Base-by-base conservation (phyloP, 2,113 vertebrate species). In the Siniperca knerii region DNA sequence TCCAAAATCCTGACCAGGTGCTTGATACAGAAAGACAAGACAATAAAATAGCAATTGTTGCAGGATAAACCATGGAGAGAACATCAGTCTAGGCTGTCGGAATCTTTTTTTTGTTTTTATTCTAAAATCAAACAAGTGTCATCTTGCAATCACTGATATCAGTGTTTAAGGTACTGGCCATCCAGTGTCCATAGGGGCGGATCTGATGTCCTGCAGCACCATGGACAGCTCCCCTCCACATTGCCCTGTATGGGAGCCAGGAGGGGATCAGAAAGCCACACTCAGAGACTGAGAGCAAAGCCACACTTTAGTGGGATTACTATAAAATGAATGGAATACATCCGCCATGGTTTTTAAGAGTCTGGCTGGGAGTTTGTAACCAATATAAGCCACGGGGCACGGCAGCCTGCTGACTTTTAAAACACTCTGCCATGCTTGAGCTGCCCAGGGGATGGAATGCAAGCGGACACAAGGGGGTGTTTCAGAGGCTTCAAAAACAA, bases 371-470 rank as follows among this genome's bases (percentile, higher is more conserved):
- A 89, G 84, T 87, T 85, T 84, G 88, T 91, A 89, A 91, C 88
- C 90, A 93, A 82, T 80, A 81, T 66, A 78, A 92, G 85, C 85
- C 87, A 89, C 58, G 8, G 80, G 90, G 78, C 87, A 79, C 33
- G 64, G 80, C 85, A 77, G 87, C 87, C 86, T 87, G 84, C 92
- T 90, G 91, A 92, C 91, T 93, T 93, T 92, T 90, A 93, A 95
- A 95, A 93, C 91, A 94, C 90, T 94, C 85, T 65, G 90, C 86
- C 92, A 94, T 94, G 94, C 94, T 92, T 92, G 91, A 93, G 90
- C 86, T 93, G 86, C 92, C 92, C 77, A 75, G 83, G 90, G 93
- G 92, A 94, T 82, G 83, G 69, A 79, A 93, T 93, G 88, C 82
- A 91, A 90, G 85, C 77, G 82, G 91, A 95, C 95, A 94, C 93